Evolutionary conservation across 2,113 vertebrate genomes (phyloP), one percentile per base, ranked within the genome.

Genomic region (Nannobrachium achirus): DNA sequence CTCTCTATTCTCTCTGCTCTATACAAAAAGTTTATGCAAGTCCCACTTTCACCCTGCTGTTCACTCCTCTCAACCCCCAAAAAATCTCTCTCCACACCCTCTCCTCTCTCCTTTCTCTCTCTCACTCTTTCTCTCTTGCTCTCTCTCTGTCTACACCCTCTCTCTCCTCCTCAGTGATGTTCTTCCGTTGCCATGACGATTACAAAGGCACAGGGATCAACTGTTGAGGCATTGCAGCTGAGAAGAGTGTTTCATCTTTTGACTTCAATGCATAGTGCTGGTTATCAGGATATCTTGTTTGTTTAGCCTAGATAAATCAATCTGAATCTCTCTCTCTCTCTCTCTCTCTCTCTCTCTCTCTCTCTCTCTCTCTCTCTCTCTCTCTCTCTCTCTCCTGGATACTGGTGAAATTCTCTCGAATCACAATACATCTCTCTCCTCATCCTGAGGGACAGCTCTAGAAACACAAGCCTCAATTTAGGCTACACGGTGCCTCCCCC

Each of bases 91-190:
- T 75, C 71, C 62, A 82, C 83, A 67, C 84, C 70, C 87, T 72
- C 53, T 76, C 80, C 85, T 79, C 82, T 49, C 42, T 66, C 75
- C 61, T 39, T 66, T 25, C 53, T 57, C 40, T 49, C 61, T 63
- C 62, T 0, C 5, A 49, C 40, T 56, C 53, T 48, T 48, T 1
- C 68, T 63, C 74, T 56, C 65, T 56, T 49, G 38, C 80, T 42
- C 81, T 55, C 61, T 40, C 56, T 75, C 71, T 66, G 79, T 75
- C 69, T 77, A 82, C 83, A 66, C 84, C 70, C 87, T 74, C 53
- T 76, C 78, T 81, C 85, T 79, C 82, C 71, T 85, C 79, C 75
- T 86, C 73, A 25, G 16, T 16, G 64, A 73, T 75, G 75, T 50
- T 48, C 66, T 60, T 62, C 57, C 14, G 71, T 87, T 79, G 66